Conservation (phyloP, 2,113 vertebrate species). For the Ranitomeya variabilis region DNA sequence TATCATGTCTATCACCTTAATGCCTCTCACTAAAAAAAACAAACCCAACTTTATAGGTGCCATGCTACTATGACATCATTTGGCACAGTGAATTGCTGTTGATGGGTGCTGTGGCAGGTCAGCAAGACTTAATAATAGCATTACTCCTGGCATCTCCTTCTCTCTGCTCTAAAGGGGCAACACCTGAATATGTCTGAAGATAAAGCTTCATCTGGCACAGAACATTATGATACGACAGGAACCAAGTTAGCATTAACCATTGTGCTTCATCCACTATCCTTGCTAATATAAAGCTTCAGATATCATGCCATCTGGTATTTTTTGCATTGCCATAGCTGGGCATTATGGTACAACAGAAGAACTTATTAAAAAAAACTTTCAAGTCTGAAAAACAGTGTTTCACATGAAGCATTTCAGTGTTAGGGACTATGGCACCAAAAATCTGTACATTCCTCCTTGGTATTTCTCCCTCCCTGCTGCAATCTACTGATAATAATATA, state of each 20-base stretch:
- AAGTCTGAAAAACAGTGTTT: neutral
- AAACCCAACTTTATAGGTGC: neutral
- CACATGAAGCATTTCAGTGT: neutral
- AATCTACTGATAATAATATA: neutral
- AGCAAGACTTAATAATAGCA: neutral
- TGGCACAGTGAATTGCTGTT: neutral
- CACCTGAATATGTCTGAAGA: neutral
- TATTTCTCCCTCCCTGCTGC: neutral
- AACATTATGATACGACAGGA: neutral
- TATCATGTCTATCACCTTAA: neutral
- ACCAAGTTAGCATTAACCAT: neutral
- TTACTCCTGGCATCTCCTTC: neutral
- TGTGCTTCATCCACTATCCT: neutral
- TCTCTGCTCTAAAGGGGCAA: neutral
- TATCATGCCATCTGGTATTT: neutral
- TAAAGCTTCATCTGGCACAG: neutral
- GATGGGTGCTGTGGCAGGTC: neutral
- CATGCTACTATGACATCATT: neutral
- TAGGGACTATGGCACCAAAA: neutral
- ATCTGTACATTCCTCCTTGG: neutral
- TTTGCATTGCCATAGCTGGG: neutral
- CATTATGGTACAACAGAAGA: neutral
- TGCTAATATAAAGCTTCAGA: neutral
- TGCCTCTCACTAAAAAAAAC: neutral
- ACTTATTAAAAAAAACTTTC: neutral